Conservation (phyloP, 1,140 invertebrate species). For the Chymomyza costata region DNA sequence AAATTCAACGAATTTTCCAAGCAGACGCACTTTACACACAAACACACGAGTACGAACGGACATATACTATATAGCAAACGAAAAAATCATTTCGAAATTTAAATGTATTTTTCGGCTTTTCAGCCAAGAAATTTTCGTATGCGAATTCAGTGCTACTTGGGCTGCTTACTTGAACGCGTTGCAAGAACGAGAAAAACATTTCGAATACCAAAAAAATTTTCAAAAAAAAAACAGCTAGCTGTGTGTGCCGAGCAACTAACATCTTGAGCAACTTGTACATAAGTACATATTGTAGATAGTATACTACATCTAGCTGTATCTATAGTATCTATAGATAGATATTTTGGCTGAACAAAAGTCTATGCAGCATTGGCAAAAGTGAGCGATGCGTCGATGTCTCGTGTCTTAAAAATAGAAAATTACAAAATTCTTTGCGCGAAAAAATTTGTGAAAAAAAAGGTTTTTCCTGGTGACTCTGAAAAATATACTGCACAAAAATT, state of each 20-base stretch:
- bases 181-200: slow-evolving; percentile 68
- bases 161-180: slow-evolving; percentile 75
- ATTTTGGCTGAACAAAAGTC: slow-evolving; percentile 34
- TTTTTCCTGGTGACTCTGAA: slow-evolving; percentile 16
- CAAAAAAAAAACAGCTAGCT: slow-evolving; percentile 61
- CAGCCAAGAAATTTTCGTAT: slow-evolving; percentile 60
- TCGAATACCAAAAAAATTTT: slow-evolving; percentile 57
- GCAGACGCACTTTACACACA: slow-evolving; percentile 64
- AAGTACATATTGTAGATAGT: no score
- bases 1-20: slow-evolving; percentile 68
- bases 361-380: slow-evolving; percentile 62
- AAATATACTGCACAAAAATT: slow-evolving; percentile 2
- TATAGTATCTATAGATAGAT: slow-evolving; percentile 58
- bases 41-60: slow-evolving; percentile 10
- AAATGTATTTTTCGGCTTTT: slow-evolving; percentile 59
- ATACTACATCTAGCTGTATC: slow-evolving; percentile 44
- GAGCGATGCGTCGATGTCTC: slow-evolving; percentile 59
- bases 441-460: slow-evolving; percentile 48
- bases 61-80: slow-evolving; percentile 30
- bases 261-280: no score
- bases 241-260: no score
- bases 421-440: slow-evolving; percentile 59
- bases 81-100: slow-evolving; percentile 39
- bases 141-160: slow-evolving; percentile 75
- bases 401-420: slow-evolving; percentile 66